Conservation (phyloP, 2,113 vertebrate genomes). For the Nycticebus coucang region DNA sequence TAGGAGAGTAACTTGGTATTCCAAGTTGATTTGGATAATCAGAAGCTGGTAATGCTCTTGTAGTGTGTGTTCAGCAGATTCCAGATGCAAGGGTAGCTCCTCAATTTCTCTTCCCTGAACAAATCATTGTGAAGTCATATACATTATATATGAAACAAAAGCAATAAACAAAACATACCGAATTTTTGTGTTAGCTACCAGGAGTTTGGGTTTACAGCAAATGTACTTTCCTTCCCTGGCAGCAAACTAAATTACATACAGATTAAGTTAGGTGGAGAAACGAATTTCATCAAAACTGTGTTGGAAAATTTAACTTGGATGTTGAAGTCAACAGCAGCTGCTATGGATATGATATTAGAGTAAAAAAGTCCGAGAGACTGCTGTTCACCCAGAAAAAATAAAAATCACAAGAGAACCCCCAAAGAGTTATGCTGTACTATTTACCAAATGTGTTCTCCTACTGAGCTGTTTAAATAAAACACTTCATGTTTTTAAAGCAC, state of each 20-base stretch:
- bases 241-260: conserved; percentile 85
- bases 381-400: conserved; percentile 64
- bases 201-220: conserved; percentile 78
- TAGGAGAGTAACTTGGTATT: conserved; percentile 41
- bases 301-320: conserved; percentile 85
- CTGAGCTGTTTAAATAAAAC: conserved; percentile 57
- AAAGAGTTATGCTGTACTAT: conserved; percentile 46
- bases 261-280: conserved; percentile 85
- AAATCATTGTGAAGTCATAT: conserved; percentile 72
- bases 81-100: conserved; percentile 53
- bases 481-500: background rate
- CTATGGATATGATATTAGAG: conserved; percentile 78
- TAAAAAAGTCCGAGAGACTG: conserved; percentile 66
- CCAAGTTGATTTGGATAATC: conserved; percentile 63
- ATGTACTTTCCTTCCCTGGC: conserved; percentile 82
- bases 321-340: conserved; percentile 82
- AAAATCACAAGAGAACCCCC: conserved; percentile 58
- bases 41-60: conserved; percentile 44
- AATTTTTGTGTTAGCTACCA: conserved; percentile 77
- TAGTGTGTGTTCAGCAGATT: conserved; percentile 27
- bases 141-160: conserved; percentile 80
- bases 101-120: conserved; percentile 64
- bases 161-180: conserved; percentile 77
- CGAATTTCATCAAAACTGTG: conserved; percentile 84
- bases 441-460: conserved; percentile 47